Percentiles rank a stretch among this genome's conserved stretches.
These are phyloP conservation scores for Megalopta genalis DNA, from an alignment of 1,140 invertebrate genomes.

Conservation along the genomic window DNA sequence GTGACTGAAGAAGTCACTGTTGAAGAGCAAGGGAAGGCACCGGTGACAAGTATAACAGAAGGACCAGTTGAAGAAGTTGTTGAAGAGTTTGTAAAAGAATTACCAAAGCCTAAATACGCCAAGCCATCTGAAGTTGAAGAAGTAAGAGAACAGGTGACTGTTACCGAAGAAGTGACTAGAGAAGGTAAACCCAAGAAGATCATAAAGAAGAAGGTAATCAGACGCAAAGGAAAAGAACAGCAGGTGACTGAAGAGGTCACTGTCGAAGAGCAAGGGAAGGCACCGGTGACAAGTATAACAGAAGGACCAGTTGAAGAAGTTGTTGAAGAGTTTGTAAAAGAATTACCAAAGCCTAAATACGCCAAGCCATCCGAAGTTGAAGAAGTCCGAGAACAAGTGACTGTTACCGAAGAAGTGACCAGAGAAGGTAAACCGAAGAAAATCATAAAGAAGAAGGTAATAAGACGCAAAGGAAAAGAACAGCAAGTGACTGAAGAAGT, in stretches of 20 bases:
- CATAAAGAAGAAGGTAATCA: slow-evolving; percentile 51
- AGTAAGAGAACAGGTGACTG: slow-evolving; percentile 73
- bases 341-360: too few species aligned
- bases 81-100: background rate
- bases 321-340: background rate
- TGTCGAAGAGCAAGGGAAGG: slow-evolving; percentile 46
- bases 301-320: slow-evolving; percentile 60
- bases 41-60: slow-evolving; percentile 56
- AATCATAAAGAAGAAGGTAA: slow-evolving; percentile 65
- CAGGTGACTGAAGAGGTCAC: slow-evolving; percentile 52
- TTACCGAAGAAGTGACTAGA: slow-evolving; percentile 69
- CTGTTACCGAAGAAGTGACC: slow-evolving; percentile 66
- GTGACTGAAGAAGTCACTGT: slow-evolving; percentile 68
- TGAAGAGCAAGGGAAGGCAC: slow-evolving; percentile 69
- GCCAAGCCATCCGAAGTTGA: background rate
- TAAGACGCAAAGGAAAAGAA: slow-evolving; percentile 66
- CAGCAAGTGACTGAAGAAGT: slow-evolving; percentile 69
- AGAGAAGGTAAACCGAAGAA: slow-evolving; percentile 71
- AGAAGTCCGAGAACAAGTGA: slow-evolving; percentile 75
- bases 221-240: slow-evolving; percentile 52
- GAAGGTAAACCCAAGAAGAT: slow-evolving; percentile 75
- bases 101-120: background rate
- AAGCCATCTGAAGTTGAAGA: slow-evolving; percentile 67
- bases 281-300: background rate
- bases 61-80: slow-evolving; percentile 44